Evolutionary conservation across 2,797 vertebrate species (phyloP).

Genomic region (Crax fasciolata): DNA sequence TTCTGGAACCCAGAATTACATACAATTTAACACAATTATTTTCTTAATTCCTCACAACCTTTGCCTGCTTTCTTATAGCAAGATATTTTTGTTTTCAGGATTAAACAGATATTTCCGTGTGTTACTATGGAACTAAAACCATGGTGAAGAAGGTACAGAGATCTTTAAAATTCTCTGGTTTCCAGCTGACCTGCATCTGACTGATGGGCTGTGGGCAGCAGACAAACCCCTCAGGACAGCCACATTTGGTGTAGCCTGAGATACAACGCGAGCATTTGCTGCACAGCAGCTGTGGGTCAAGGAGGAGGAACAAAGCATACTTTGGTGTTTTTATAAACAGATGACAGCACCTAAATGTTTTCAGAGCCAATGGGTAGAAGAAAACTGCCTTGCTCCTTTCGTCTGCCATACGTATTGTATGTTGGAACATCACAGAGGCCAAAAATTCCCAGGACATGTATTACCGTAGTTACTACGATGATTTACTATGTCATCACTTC

Average conservation of each 20-base stretch:
- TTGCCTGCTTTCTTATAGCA: neutral
- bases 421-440: neutral
- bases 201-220: constrained; percentile 2
- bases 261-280: neutral
- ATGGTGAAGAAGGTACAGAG: neutral
- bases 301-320: neutral
- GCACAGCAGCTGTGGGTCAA: neutral
- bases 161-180: constrained; percentile 49
- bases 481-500: constrained; percentile 23
- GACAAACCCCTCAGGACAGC: constrained; percentile 28
- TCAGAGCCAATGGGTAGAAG: neutral
- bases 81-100: neutral
- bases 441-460: constrained; percentile 12
- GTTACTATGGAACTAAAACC: neutral
- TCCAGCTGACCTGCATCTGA: constrained; percentile 55
- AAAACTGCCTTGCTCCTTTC: neutral
- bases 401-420: neutral
- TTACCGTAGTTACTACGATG: constrained; percentile 49
- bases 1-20: neutral
- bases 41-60: neutral
- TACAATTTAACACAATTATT: neutral
- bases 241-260: neutral
- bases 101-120: neutral
- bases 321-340: neutral
- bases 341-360: neutral